Conservation (phyloP, 2,113 vertebrate species). For the Corythornis cristatus region DNA sequence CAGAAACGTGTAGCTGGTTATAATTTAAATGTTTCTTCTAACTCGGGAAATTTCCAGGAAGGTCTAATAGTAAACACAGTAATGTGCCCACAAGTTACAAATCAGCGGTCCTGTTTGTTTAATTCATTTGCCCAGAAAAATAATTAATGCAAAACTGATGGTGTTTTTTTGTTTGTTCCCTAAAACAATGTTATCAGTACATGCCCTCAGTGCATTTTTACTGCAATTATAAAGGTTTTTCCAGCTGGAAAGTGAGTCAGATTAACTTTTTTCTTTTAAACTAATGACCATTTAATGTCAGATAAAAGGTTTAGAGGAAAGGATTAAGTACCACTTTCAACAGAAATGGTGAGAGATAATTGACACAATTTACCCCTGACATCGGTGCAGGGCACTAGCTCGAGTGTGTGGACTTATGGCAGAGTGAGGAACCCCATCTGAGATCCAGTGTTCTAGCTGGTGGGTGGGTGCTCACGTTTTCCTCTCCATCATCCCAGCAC, state of each 20-base stretch:
- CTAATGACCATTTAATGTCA: conserved; percentile 55
- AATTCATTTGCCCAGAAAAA: conserved; percentile 30
- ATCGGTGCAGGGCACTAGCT: accelerated
- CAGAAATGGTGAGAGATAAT: conserved; percentile 40
- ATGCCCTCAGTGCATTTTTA: not conserved
- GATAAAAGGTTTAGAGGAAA: conserved; percentile 54
- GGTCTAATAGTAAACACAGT: not conserved
- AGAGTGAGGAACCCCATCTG: accelerated
- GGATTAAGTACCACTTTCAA: conserved; percentile 57
- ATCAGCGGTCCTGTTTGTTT: not conserved
- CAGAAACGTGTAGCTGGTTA: not conserved
- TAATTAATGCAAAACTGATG: not conserved
- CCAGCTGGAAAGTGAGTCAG: conserved; percentile 35
- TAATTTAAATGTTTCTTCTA: conserved; percentile 26
- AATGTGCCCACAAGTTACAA: conserved; percentile 6
- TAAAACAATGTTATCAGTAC: conserved; percentile 34
- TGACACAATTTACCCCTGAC: not conserved
- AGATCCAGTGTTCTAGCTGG: not conserved
- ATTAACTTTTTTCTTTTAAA: conserved; percentile 49
- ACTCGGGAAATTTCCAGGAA: conserved; percentile 25
- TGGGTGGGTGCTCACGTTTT: not conserved
- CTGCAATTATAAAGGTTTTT: conserved; percentile 43
- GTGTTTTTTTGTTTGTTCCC: conserved; percentile 8
- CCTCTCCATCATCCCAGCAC: not conserved
- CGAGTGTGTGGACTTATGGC: not conserved